Base-by-base conservation (phyloP, 2,888 invertebrate species). In the Caenorhabditis wallacei region DNA sequence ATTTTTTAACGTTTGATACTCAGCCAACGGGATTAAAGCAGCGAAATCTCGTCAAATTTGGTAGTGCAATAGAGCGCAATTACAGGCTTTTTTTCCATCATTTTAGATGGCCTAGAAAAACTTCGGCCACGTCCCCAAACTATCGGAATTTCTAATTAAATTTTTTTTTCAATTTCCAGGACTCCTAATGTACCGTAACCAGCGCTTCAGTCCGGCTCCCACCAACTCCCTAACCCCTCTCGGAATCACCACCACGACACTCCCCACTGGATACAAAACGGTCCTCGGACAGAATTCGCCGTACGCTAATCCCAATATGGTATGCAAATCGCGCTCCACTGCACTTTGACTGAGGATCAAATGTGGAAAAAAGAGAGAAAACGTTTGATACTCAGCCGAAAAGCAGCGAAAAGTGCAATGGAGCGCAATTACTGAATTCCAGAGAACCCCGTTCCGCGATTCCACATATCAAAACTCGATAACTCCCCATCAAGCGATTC, bases 401-500 rank as follows among this genome's bases (percentile, higher is more conserved):
- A n/a, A n/a, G n/a, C n/a, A n/a, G n/a, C n/a, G n/a, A n/a, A n/a
- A n/a, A n/a, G n/a, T n/a, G n/a, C n/a, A n/a, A n/a, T n/a, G n/a
- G n/a, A n/a, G n/a, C n/a, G 24, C 13, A 8, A 22, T 22, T 13
- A 0, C 16, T 22, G 22, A 24, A 13, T 66, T 66, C 2, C 66
- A 66, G 66, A 35, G 53, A 30, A 66, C 53, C 53, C 66, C 66
- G 37, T 66, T 66, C 66, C 66, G 66, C 7, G 53, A 66, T 22
- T 18, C 48, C 10, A 51, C 63, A 26, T 24, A 35, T 18, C 57
- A 57, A 57, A 57, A 57, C 18, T 7, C n/a, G 18, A 57, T n/a
- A 46, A 63, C 22, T 46, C 46, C 35, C 30, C 30, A 30, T 8
- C 30, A 30, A 35, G 24, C 51, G 26, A 13, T 8, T 48, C 66